Percentiles rank a stretch among this genome's conserved stretches.
phyloP scores from a whole-genome alignment of 2,797 vertebrate genomes.

The Cossypha heuglini region DNA sequence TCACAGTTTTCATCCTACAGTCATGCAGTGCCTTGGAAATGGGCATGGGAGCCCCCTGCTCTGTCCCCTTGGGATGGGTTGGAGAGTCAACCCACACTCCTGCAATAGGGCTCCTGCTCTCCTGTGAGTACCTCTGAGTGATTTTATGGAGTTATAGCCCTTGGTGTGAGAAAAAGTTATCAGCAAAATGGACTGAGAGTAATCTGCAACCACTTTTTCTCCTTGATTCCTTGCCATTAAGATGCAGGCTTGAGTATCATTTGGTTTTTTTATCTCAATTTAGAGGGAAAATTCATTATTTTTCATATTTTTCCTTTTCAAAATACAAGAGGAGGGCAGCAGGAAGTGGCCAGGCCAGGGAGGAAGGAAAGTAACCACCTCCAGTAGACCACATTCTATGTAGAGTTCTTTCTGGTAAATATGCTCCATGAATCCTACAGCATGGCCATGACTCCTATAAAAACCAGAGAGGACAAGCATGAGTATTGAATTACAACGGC shows the following conservation, averaged over 20 bases:
- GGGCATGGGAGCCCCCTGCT: rapidly evolving
- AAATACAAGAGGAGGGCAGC: neutral
- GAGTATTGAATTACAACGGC: neutral
- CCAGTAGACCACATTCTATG: rapidly evolving
- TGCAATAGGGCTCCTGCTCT: neutral
- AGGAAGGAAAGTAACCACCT: neutral
- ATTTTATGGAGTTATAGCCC: neutral
- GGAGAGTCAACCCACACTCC: neutral
- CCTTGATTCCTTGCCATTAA: neutral
- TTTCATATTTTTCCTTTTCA: neutral
- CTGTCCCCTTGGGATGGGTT: neutral
- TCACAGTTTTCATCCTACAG: neutral
- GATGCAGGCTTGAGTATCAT: neutral
- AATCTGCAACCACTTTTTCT: neutral
- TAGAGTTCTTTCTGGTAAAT: neutral
- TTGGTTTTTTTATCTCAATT: neutral
- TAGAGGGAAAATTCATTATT: neutral
- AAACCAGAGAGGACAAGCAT: neutral
- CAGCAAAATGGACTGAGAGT: neutral
- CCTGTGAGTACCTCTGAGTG: neutral
- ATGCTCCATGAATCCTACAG: neutral
- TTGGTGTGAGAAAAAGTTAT: neutral
- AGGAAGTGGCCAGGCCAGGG: neutral
- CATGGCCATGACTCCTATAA: neutral
- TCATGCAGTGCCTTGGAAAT: neutral